Evolutionary conservation across 2,113 vertebrate genomes (phyloP), one percentile per base, ranked within the genome.

Genomic region (Bos indicus): DNA sequence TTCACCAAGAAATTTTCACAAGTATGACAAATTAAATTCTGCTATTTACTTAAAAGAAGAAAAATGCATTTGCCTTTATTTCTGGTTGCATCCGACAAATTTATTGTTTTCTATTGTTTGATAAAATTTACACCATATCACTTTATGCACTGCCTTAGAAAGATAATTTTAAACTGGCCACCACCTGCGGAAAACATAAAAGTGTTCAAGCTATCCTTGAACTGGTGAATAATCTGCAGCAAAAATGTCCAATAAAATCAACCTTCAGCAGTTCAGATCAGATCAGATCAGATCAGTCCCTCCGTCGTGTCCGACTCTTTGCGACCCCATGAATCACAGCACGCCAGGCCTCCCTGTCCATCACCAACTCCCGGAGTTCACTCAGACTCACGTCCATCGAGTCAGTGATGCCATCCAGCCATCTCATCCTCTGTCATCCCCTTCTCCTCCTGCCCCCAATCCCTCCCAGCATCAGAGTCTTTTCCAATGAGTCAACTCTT

Each of bases 211-310:
- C 26, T 74, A 46, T 71, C 59, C 14, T 91, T 93, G 59, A 95
- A 71, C 56, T 80, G 21, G 51, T 78, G 78, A 91, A 28, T 95
- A 84, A 67, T 93, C n/a, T 96, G 6, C 67, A 78, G 40, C 16
- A 12, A 95, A 95, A 17, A 82, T 83, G 30, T 91, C 77, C 81
- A 91, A 89, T 86, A 97, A 91, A 94, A 91, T 91, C 52, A 89
- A 40, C 82, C 28, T 88, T 84, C 60, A 26, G 9, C 82, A 64
- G 54, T 86, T 93, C 71, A 48, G 43, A 46, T 46, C 43, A 46
- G 43, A 46, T 93, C 71, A 48, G 43, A 46, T 46, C 6, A 46
- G 43, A 46, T 46, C 43, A 46, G 43, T 46, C 43, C 6, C 43
- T 46, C 43, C 7, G 43, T 46, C 1, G 43, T 46, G 43, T 46